Base-by-base conservation (phyloP, 2,888 invertebrate species). In the Entomobrya proxima region DNA sequence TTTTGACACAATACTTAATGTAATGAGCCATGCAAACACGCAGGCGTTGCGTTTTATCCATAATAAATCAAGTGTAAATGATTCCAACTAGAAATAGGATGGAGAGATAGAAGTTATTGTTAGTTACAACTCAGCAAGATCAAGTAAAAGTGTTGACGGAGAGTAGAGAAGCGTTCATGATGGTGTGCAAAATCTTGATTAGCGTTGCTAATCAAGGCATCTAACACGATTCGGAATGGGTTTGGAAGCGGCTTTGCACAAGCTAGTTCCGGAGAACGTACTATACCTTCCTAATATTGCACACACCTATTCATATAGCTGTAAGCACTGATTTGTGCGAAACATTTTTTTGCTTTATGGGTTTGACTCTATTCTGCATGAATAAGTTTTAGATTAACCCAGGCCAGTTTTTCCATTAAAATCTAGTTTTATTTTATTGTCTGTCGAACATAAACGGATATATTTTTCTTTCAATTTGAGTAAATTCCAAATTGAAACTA, bases 321-420 rank as follows among this genome's bases (percentile, higher is more conserved):
- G n/a, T n/a, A 58, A 1, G 27, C 30, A 55, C 47, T 47, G 47
- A 69, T 4, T 24, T 18, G 1, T 44, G 35, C 15, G 9, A 24
- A 58, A 58, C 18, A 18, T 9, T 52, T 52, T 35, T n/a, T 18
- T 21, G 32, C 3, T 44, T 13, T 15, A 15, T 27, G 44, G n/a
- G 40, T 40, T 69, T 37, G 4, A 21, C n/a, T n/a, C n/a, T n/a
- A 15, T 15, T 27, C 24, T 21, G 52, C 37, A 47, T 52, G 67
- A 67, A 79, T 52, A 79, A 32, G 35, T 79, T 79, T 79, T 67
- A 50, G 67, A 67, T 79, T 79, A 67, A 13, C 79, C 79, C 64
- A 79, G 67, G 61, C 15, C 50, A 32, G 24, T 52, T 52, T 32
- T 61, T 27, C 21, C 44, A 69, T 27, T 40, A 13, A 35, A n/a